Percentiles rank a stretch among this genome's conserved stretches.
Evolutionary conservation across 1,140 invertebrate species (phyloP).

Genomic region (Nomia melanderi): DNA sequence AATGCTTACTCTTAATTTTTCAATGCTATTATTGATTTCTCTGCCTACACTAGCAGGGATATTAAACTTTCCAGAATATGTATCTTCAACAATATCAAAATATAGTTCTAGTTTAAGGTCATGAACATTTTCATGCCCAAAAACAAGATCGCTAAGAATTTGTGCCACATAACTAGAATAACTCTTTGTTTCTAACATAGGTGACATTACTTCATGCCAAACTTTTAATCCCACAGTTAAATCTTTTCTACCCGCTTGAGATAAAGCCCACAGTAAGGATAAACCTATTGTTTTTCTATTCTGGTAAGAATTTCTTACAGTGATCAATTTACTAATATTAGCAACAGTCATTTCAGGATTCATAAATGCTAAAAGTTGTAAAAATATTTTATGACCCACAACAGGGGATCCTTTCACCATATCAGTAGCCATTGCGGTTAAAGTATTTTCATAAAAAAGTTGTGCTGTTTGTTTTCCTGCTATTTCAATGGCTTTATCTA

Average conservation of each 20-base stretch:
- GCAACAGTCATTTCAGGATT: slow-evolving; percentile 84
- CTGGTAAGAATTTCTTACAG: slow-evolving; percentile 88
- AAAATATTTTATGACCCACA: slow-evolving; percentile 86
- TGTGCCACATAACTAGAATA: slow-evolving; percentile 86
- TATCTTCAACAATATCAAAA: slow-evolving; percentile 75
- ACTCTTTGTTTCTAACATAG: slow-evolving; percentile 87
- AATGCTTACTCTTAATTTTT: slow-evolving; percentile 77
- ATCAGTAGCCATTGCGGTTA: slow-evolving; percentile 85
- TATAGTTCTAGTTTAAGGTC: slow-evolving; percentile 78
- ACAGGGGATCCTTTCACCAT: slow-evolving; percentile 84
- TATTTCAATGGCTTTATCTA: slow-evolving; percentile 82
- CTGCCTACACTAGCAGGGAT: slow-evolving; percentile 63
- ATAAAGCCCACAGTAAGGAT: slow-evolving; percentile 89
- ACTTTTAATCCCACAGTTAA: slow-evolving; percentile 88
- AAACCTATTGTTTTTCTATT: slow-evolving; percentile 89
- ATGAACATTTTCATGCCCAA: slow-evolving; percentile 60
- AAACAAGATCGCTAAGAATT: slow-evolving; percentile 85
- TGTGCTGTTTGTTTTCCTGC: slow-evolving; percentile 82
- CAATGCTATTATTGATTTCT: slow-evolving; percentile 71
- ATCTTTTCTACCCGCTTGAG: slow-evolving; percentile 87
- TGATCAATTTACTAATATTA: slow-evolving; percentile 84
- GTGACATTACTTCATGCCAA: slow-evolving; percentile 91
- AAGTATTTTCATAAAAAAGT: slow-evolving; percentile 85
- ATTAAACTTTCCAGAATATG: slow-evolving; percentile 74
- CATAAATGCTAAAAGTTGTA: slow-evolving; percentile 85